Conservation (phyloP, 2,113 vertebrate genomes). For the Illadopsis cleaveri region DNA sequence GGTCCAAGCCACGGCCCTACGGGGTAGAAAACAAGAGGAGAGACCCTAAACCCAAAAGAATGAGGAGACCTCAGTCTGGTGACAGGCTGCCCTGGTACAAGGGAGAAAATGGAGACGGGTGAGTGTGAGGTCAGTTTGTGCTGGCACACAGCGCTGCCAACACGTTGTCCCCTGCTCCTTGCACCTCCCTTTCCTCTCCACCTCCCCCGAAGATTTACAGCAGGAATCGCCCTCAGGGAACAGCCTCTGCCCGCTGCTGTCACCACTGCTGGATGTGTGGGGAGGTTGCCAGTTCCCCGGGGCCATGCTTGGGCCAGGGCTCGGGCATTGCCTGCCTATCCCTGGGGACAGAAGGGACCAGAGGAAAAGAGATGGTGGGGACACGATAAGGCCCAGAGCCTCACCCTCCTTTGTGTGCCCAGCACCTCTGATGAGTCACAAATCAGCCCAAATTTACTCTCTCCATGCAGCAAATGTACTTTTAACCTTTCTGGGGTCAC, state of each 20-base stretch:
- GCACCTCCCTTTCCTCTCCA: constrained; percentile 37
- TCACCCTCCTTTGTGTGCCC: constrained; percentile 3
- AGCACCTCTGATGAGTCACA: not conserved
- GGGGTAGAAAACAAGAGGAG: not conserved
- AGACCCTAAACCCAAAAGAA: not conserved
- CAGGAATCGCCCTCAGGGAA: fast-evolving
- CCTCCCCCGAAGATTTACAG: not conserved
- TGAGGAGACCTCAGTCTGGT: not conserved
- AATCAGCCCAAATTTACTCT: not conserved
- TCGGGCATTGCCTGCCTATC: not conserved
- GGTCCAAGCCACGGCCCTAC: not conserved
- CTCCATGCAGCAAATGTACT: not conserved
- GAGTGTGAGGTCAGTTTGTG: not conserved
- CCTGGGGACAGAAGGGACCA: not conserved
- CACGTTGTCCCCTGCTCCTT: not conserved
- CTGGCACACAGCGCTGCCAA: not conserved
- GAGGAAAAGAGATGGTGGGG: not conserved
- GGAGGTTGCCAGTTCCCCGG: not conserved
- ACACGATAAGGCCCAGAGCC: not conserved
- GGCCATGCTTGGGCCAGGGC: not conserved
- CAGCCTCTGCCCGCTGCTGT: not conserved
- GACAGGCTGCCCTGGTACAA: not conserved
- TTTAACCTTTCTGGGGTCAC: fast-evolving
- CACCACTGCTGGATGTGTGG: fast-evolving
- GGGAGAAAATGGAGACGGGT: not conserved